Base-by-base conservation (phyloP, 2,113 vertebrate species). In the Hypomesus transpacificus region DNA sequence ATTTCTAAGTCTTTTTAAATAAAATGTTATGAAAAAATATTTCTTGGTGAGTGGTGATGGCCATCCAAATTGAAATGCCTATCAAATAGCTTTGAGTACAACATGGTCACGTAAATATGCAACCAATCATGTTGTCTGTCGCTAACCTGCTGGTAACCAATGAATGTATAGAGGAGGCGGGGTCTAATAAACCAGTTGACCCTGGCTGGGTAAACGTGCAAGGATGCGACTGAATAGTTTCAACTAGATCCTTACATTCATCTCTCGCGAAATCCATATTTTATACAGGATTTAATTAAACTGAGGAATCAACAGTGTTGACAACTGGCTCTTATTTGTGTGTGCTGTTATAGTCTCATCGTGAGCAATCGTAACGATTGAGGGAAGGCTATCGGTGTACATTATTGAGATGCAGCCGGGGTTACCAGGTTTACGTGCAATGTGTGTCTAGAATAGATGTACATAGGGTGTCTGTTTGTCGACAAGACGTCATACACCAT, bases 1-100 rank as follows among this genome's bases (percentile, higher is more conserved):
- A 76, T 74, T 78, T 78, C 66, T 71, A 69, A 70, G 67, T 69
- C 71, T 90, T 90, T 92, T 91, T 87, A 88, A 92, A 90, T 90
- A 92, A 92, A 89, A 75, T 28, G 75, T 22, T n/a, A 24, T 31
- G 58, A 50, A 85, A 84, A 81, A 46, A 51, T 58, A 65, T 80
- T 54, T 16, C 17, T 24, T 52, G 66, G 69, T 22, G 17, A 18
- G 61, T 81, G 1, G 58, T 70, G n/a, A 18, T 26, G 53, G 34
- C 64, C 22, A 9, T 6, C 52, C 7, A 46, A 46, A 46, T 46
- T 46, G 39, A 46, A 46, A 46, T 46, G 8, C 39, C 9, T 46
- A 11, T 46, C 7, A 13, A 46, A 46, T 46, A 46, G 31, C 24
- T 26, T 26, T 6, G 4, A 34, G 31, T 34, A 34, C 31, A 34